Conservation (phyloP, 2,797 vertebrate genomes). For the Nyctalus aviator region DNA sequence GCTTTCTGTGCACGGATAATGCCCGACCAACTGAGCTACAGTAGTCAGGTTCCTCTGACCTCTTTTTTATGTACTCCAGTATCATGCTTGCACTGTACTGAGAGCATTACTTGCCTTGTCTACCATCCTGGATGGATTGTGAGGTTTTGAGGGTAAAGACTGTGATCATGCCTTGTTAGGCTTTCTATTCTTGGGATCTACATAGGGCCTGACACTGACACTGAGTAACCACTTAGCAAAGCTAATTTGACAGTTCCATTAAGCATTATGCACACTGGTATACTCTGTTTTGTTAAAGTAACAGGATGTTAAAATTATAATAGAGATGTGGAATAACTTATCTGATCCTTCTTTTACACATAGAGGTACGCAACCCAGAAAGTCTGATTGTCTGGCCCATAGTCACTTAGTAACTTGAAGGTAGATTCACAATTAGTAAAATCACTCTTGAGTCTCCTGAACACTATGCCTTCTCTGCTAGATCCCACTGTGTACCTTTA, state of each 20-base stretch:
- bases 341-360: neutral
- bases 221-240: neutral
- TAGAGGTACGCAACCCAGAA: neutral
- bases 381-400: neutral
- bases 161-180: neutral
- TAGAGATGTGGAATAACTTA: neutral
- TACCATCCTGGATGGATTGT: accelerated
- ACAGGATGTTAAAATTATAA: neutral
- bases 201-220: too few species aligned
- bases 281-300: neutral
- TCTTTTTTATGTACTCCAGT: neutral
- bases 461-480: accelerated
- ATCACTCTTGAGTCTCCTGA: neutral
- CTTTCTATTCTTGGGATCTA: neutral
- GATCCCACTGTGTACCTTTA: neutral
- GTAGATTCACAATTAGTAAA: neutral
- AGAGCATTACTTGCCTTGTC: neutral
- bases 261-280: neutral
- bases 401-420: neutral
- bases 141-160: neutral
- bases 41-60: neutral
- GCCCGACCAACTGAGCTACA: neutral
- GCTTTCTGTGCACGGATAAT: neutral
- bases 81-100: too few species aligned
- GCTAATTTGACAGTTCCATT: neutral